These are phyloP conservation scores for Virgularia gustaviana DNA, from an alignment of 92 coral and sea anemone species.

Conservation along the genomic window DNA sequence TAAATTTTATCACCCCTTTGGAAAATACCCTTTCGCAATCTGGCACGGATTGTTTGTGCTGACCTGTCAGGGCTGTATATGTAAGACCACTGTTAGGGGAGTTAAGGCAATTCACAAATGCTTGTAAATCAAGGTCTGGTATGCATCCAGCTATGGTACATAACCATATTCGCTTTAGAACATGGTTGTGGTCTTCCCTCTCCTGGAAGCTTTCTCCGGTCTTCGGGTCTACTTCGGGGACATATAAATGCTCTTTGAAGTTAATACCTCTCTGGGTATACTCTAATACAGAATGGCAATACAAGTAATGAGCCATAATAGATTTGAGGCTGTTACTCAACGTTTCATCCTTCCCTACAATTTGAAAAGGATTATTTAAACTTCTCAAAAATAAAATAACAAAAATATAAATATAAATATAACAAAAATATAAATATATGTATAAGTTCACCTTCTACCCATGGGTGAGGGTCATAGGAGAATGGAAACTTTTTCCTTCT, in stretches of 20 bases:
- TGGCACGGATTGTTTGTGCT: conserved; percentile 56
- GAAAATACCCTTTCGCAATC: conserved; percentile 55
- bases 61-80: conserved; percentile 59
- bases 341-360: conserved; percentile 57
- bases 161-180: conserved; percentile 47
- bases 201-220: conserved; percentile 47
- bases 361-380: not conserved
- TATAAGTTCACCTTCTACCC: conserved; percentile 45
- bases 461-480: conserved; percentile 55
- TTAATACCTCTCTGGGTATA: conserved; percentile 41
- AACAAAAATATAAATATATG: not conserved
- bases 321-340: conserved; percentile 57
- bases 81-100: conserved; percentile 55
- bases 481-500: conserved; percentile 46
- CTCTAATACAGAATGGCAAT: conserved; percentile 26
- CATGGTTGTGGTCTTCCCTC: conserved; percentile 65
- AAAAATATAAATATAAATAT: not conserved
- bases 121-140: conserved; percentile 40
- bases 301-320: conserved; percentile 56
- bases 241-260: conserved; percentile 54
- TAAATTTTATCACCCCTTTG: conserved; percentile 39
- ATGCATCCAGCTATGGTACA: conserved; percentile 41
- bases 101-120: conserved; percentile 46
- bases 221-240: conserved; percentile 42
- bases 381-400: not conserved